phyloP scores from a whole-genome alignment of 2,888 invertebrate genomes.

The Pheosia gnoma region DNA sequence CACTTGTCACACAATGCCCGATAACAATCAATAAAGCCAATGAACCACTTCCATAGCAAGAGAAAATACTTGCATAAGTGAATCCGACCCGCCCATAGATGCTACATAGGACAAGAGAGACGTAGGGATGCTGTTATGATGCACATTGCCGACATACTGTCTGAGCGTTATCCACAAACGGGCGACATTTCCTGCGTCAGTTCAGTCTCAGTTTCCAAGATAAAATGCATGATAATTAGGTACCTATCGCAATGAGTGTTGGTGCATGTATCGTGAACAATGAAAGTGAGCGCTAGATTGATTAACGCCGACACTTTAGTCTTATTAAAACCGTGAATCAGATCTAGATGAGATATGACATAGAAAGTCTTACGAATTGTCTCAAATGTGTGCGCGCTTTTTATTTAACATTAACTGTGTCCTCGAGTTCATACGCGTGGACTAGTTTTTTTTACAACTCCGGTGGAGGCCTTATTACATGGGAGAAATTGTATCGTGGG shows the following conservation, averaged over 20 bases:
- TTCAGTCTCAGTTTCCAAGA: background rate
- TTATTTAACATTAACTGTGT: too few species aligned
- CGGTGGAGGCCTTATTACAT: too few species aligned
- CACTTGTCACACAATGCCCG: too few species aligned
- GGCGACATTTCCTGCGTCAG: background rate
- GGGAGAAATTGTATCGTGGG: too few species aligned
- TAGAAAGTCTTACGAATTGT: background rate
- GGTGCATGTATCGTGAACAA: conserved; percentile 9
- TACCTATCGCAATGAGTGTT: background rate
- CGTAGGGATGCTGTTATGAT: background rate
- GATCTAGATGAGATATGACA: background rate
- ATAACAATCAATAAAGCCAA: too few species aligned
- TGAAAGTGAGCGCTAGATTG: conserved; percentile 22
- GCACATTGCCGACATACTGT: background rate
- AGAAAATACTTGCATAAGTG: too few species aligned
- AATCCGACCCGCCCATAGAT: too few species aligned
- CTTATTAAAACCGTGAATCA: background rate
- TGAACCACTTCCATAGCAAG: too few species aligned
- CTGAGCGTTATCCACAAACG: background rate
- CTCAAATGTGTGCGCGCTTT: too few species aligned
- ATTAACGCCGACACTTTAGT: conserved; percentile 11
- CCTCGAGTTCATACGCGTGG: too few species aligned
- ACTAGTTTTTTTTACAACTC: too few species aligned
- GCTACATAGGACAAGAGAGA: too few species aligned
- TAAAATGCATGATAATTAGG: background rate